Conservation (phyloP, 2,888 invertebrate genomes). For the Cenopis cana region DNA sequence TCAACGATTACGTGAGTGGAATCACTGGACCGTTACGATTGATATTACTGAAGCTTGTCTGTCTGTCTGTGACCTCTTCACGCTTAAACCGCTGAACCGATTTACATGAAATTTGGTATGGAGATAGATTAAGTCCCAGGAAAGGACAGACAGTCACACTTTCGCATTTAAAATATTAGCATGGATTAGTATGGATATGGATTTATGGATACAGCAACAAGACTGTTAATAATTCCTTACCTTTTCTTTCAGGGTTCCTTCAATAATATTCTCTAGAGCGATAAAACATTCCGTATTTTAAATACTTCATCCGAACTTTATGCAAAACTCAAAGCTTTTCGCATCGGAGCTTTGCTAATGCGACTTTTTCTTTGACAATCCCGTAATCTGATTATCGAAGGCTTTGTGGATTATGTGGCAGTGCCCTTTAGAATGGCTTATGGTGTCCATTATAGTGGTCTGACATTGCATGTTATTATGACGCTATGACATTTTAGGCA, state of each 20-base stretch:
- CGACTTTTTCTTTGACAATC: constrained; percentile 26
- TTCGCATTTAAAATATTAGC: too few species aligned
- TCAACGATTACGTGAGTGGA: too few species aligned
- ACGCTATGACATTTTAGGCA: neutral
- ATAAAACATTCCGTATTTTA: neutral
- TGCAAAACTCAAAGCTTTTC: constrained; percentile 11
- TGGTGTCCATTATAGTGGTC: neutral
- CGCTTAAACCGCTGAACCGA: too few species aligned
- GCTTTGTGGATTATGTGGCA: constrained; percentile 18
- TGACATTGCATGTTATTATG: neutral
- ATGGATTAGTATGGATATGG: too few species aligned
- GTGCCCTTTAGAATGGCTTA: neutral
- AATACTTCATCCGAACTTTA: constrained; percentile 3
- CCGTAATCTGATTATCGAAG: constrained; percentile 23
- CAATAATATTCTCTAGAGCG: neutral
- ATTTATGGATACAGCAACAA: too few species aligned
- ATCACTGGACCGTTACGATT: too few species aligned
- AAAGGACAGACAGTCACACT: too few species aligned
- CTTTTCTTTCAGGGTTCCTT: neutral
- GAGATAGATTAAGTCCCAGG: too few species aligned
- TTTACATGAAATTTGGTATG: too few species aligned
- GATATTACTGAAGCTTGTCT: too few species aligned
- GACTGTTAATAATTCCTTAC: too few species aligned
- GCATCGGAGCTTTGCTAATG: constrained; percentile 22
- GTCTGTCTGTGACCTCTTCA: too few species aligned